phyloP scores from a whole-genome alignment of 2,888 invertebrate genomes.

The Heteropelma amictum region DNA sequence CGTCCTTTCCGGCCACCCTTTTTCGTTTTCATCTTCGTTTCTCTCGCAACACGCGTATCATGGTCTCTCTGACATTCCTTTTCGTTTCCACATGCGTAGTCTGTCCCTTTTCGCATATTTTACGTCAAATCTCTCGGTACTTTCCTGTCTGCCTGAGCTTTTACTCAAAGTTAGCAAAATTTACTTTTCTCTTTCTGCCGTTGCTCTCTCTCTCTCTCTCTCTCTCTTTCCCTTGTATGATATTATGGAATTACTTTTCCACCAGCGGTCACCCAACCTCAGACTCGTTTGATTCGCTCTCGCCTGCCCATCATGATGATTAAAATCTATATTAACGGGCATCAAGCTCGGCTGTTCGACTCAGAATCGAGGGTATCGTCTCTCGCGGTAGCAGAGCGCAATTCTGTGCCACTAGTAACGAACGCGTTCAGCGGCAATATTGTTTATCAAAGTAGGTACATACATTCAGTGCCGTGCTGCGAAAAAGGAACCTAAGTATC shows the following conservation, averaged over 20 bases:
- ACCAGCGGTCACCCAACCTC: neutral
- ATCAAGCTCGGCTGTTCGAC: too few relatives aligned
- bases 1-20: slow-evolving; percentile 49
- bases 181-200: slow-evolving; percentile 63
- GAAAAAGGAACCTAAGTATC: too few relatives aligned
- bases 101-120: neutral
- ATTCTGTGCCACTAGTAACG: too few relatives aligned
- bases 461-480: too few relatives aligned
- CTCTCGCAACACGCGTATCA: neutral
- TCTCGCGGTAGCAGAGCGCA: too few relatives aligned
- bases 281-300: slow-evolving; percentile 36
- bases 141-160: slow-evolving; percentile 29
- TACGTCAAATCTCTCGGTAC: neutral
- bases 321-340: too few relatives aligned
- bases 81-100: slow-evolving; percentile 9
- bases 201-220: neutral
- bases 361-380: too few relatives aligned
- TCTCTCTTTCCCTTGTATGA: slow-evolving; percentile 40
- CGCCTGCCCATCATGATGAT: slow-evolving; percentile 64
- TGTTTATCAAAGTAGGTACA: too few relatives aligned
- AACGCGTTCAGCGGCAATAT: too few relatives aligned
- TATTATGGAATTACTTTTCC: slow-evolving; percentile 66
- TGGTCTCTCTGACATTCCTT: neutral
- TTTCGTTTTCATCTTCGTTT: slow-evolving; percentile 17
- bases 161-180: slow-evolving; percentile 58